phyloP scores from a whole-genome alignment of 2,888 invertebrate species.

The Dasypogon diadema region DNA sequence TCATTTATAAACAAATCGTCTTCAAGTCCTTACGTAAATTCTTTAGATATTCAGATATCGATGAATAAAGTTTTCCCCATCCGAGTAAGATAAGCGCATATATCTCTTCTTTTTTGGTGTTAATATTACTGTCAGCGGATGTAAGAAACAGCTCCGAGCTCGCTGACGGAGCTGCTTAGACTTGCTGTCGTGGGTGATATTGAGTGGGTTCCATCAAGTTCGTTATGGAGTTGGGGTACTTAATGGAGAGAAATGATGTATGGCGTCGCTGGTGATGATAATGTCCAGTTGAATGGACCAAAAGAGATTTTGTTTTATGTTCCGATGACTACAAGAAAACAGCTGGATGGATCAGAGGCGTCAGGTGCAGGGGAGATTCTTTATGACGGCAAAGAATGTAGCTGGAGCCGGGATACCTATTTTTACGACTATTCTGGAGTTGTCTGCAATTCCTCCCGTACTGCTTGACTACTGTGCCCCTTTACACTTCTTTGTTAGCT shows the following conservation, averaged over 20 bases:
- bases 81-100: background rate
- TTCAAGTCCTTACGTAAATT: background rate
- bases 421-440: background rate
- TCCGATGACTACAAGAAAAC: background rate
- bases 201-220: background rate
- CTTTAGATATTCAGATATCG: background rate
- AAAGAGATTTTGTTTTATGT: slow-evolving; percentile 9
- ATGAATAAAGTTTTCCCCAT: background rate
- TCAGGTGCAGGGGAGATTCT: background rate
- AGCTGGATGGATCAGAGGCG: background rate
- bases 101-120: background rate
- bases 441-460: background rate
- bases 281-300: slow-evolving; percentile 28
- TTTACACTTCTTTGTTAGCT: background rate
- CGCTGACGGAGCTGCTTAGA: background rate
- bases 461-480: background rate
- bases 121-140: background rate
- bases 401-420: background rate
- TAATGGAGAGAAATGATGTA: slow-evolving; percentile 35
- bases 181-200: background rate
- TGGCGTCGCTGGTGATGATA: slow-evolving; percentile 30
- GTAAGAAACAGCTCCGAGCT: background rate
- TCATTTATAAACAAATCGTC: background rate
- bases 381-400: background rate
- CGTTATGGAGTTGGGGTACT: background rate